phyloP scores from a whole-genome alignment of 2,888 invertebrate species.

The Byasa hedistus region DNA sequence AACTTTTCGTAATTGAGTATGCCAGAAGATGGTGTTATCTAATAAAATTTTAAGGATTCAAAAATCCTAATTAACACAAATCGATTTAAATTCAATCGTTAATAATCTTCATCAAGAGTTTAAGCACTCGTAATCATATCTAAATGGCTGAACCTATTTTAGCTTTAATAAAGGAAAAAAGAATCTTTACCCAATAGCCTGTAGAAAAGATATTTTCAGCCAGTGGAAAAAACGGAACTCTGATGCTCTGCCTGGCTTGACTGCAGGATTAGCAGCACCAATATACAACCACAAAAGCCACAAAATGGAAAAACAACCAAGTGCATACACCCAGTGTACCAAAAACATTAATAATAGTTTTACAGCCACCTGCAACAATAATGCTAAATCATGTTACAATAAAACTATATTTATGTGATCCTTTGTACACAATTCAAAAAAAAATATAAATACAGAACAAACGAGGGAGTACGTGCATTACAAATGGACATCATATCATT shows the following conservation, averaged over 20 bases:
- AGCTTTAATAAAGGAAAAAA: slow-evolving; percentile 12
- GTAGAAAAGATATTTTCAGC: slow-evolving; percentile 85
- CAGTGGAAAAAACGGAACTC: slow-evolving; percentile 90
- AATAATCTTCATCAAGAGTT: not conserved
- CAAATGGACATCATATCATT: no score
- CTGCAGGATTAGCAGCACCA: slow-evolving; percentile 96
- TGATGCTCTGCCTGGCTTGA: slow-evolving; percentile 93
- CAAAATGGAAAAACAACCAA: slow-evolving; percentile 89
- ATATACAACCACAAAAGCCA: slow-evolving; percentile 96
- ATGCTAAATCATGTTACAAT: not conserved
- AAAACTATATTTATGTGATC: not conserved
- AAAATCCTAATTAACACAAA: not conserved
- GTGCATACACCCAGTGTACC: slow-evolving; percentile 95
- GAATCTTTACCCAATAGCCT: slow-evolving; percentile 85
- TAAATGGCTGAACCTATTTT: not conserved
- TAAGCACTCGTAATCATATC: no score
- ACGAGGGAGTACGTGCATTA: not conserved
- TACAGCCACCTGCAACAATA: slow-evolving; percentile 84
- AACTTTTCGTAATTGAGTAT: no score
- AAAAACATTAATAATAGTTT: slow-evolving; percentile 95
- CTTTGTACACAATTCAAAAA: not conserved
- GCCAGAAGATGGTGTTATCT: no score
- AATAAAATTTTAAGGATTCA: no score
- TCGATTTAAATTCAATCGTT: not conserved
- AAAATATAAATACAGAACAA: not conserved